Conservation (phyloP, 2,888 invertebrate genomes). For the Clusia tigrina region DNA sequence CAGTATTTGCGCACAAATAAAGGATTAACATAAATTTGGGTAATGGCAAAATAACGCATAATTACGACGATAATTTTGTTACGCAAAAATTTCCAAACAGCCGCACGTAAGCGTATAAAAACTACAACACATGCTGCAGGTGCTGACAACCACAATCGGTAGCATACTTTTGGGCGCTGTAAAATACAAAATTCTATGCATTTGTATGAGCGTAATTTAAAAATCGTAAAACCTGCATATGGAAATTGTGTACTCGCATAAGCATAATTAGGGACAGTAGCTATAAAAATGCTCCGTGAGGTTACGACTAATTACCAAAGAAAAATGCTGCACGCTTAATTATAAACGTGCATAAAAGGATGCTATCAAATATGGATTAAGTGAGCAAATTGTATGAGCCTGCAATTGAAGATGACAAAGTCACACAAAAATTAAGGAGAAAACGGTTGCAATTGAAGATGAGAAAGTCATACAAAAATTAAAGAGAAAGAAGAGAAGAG, state of each 20-base stretch:
- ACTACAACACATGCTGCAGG: background rate
- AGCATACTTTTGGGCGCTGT: conserved; percentile 53
- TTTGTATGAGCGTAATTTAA: conserved; percentile 59
- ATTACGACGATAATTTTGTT: too few species aligned
- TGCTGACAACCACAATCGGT: background rate
- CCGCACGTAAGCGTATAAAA: background rate
- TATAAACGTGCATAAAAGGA: background rate
- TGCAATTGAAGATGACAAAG: too few species aligned
- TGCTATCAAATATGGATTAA: background rate
- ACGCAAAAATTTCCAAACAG: background rate
- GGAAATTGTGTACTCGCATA: background rate
- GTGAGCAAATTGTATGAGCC: background rate
- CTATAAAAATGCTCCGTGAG: background rate
- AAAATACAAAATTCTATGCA: conserved; percentile 62
- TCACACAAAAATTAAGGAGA: too few species aligned
- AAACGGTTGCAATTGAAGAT: too few species aligned
- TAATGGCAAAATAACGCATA: background rate
- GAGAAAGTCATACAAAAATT: too few species aligned
- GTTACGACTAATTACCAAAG: background rate
- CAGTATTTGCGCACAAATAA: conserved; percentile 3
- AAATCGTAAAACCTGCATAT: conserved; percentile 54
- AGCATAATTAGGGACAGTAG: background rate
- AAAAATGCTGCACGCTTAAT: background rate
- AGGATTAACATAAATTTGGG: background rate
- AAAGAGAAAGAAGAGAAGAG: too few species aligned